These are phyloP conservation scores for Falco concolor DNA, from an alignment of 2,797 vertebrate genomes.

Conservation along the genomic window DNA sequence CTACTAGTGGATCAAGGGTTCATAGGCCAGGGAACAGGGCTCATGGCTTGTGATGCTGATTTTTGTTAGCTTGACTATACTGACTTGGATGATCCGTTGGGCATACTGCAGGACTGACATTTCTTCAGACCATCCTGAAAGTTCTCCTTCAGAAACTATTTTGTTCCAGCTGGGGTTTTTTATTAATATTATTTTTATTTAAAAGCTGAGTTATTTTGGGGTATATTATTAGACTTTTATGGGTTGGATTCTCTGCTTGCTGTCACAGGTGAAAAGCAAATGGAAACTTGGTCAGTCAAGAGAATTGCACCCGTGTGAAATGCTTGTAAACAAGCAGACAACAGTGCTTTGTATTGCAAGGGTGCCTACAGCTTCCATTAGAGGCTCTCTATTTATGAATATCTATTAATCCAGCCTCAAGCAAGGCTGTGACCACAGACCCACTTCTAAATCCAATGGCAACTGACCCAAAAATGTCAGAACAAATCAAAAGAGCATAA, in stretches of 20 bases:
- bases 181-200: not conserved
- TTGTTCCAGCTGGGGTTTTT: not conserved
- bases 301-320: not conserved
- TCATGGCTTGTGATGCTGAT: not conserved
- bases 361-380: not conserved
- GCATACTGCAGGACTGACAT: not conserved
- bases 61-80: not conserved
- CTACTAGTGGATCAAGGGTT: fast-evolving
- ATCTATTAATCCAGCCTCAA: not conserved
- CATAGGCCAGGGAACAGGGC: not conserved
- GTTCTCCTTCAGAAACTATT: not conserved
- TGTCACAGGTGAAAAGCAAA: not conserved
- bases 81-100: not conserved
- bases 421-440: not conserved
- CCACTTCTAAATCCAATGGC: not conserved
- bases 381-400: not conserved
- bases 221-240: not conserved
- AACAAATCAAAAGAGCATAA: slow-evolving; percentile 9
- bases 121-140: not conserved
- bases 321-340: not conserved
- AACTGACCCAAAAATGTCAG: slow-evolving; percentile 24
- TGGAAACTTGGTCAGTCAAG: not conserved
- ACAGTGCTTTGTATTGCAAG: not conserved
- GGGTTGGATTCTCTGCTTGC: not conserved
- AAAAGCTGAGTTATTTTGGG: not conserved